Evolutionary conservation across 2,888 invertebrate genomes (phyloP), one percentile per base, ranked within the genome.

Genomic region (Drosophila hamatofila): DNA sequence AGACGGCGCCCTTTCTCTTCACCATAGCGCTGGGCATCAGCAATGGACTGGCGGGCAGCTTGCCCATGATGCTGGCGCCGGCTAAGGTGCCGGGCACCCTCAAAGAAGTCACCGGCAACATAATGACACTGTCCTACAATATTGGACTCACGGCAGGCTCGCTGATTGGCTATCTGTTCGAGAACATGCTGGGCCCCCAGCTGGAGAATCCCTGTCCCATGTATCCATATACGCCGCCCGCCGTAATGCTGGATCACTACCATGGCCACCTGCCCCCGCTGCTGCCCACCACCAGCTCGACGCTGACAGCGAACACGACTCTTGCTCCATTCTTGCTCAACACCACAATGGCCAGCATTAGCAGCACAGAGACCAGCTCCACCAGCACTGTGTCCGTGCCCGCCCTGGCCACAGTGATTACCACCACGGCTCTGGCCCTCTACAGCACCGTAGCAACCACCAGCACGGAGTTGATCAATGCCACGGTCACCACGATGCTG

Each of bases 11-110:
- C 0, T 94, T 96, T 73, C 86, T 95, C 18, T 94, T 96, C 66
- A 95, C 96, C 11, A 91, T 96, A 86, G 86, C 95, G 1, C 93
- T 98, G 70, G 98, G 98, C 2, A 94, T 97, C 23, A 96, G 96
- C 52, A 98, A 98, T 88, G 98, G 98, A 0, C 94, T 98, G 49
- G 95, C 98, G 62, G 98, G 98, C 6, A 97, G 97, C 69, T 95
- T 98, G 35, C 98, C 98, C 3, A 98, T 98, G 97, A 97, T 98
- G 88, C 94, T 97, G 89, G 98, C 98, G 1, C 97, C 98, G 1
- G 95, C 96, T 51, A 96, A 97, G 90, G 97, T 98, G 7, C 95
- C 97, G 16, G 96, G 97, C 68, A 96, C 97, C 59, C 95, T 97
- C 81, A 95, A 97, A 46, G 98, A 98, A 93, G 95, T 98, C 9